Base-by-base conservation (phyloP, 2,888 invertebrate species). In the Galerucella nymphaeae region DNA sequence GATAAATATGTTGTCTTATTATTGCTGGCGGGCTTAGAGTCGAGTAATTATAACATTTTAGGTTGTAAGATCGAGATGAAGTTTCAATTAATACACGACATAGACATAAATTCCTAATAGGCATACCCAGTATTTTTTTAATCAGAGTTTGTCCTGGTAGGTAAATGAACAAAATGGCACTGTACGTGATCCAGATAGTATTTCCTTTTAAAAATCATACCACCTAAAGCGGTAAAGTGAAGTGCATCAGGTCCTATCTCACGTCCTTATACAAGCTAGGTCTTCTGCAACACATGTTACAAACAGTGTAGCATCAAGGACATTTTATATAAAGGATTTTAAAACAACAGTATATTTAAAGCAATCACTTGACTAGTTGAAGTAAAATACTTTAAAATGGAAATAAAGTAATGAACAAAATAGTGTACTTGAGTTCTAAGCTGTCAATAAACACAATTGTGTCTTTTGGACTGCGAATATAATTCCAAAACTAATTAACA, bases 201-300 rank as follows among this genome's bases (percentile, higher is more conserved):
- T 73, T 73, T 73, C 73, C 73, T 73, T 73, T 61, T 73, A 70
- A 63, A 73, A 67, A 64, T 59, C 61, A 9, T 70, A 66, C 50
- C 67, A 55, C 67, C 68, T 68, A 62, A 68, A 68, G 68, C 61
- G 68, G 48, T 50, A 68, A 14, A 62, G 61, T 42, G 16, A 38
- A 62, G 61, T 16, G 42, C 61, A 62, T 62, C 61, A 62, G 61
- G 61, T 62, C 61, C 61, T 61, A 41, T 61, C 61, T 61, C 61
- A 61, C 61, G 61, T 61, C 61, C 61, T 62, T 62, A 62, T 62
- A 62, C 61, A 42, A 62, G 61, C 61, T 62, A 62, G 61, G 42
- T 42, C 61, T 62, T 62, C 41, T 42, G 61, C 41, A 41, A 62
- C 61, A 62, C 61, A 62, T 62, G 61, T 62, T 18, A 41, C 58